phyloP scores from a whole-genome alignment of 2,888 invertebrate species.

The Megastigmus dorsalis region DNA sequence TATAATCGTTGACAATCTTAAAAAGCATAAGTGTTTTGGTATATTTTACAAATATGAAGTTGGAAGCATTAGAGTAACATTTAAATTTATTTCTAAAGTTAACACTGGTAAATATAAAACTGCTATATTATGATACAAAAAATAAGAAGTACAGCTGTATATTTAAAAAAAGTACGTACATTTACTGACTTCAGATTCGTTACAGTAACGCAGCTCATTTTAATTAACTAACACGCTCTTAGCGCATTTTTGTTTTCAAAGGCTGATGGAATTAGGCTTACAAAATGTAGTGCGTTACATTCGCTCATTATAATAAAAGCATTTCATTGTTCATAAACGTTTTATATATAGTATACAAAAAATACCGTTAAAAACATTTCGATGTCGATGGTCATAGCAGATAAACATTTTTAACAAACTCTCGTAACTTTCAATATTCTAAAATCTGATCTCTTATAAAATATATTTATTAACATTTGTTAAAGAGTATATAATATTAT shows the following conservation, averaged over 20 bases:
- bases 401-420: background rate
- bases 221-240: background rate
- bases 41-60: constrained; percentile 32
- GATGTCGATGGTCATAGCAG: too few species aligned
- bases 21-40: constrained; percentile 10
- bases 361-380: background rate
- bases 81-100: constrained; percentile 20
- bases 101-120: constrained; percentile 24
- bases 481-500: too few species aligned
- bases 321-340: too few species aligned
- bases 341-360: background rate
- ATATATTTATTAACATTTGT: too few species aligned
- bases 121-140: constrained; percentile 29
- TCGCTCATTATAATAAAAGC: too few species aligned
- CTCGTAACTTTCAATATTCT: too few species aligned
- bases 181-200: constrained; percentile 1
- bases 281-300: too few species aligned
- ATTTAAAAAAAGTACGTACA: background rate
- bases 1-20: constrained; percentile 15
- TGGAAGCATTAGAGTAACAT: constrained; percentile 6
- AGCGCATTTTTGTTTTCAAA: background rate
- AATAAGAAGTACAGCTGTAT: constrained; percentile 5
- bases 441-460: too few species aligned
- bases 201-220: too few species aligned
- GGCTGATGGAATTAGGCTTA: too few species aligned